Base-by-base conservation (phyloP, 2,113 vertebrate genomes). In the Butastur rufipennis region DNA sequence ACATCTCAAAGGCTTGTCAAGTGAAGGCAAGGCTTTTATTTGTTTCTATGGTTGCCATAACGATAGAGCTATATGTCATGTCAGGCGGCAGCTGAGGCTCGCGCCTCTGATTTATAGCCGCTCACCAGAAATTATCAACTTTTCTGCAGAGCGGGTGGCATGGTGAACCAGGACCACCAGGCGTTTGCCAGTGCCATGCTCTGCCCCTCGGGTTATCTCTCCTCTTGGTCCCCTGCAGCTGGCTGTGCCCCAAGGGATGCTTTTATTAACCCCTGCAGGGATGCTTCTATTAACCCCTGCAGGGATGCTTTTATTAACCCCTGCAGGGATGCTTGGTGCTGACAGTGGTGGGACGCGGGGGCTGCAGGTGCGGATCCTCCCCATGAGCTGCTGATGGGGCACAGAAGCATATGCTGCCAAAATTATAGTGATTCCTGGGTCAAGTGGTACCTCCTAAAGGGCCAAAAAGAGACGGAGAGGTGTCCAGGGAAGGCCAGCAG, bases 21-120 rank as follows among this genome's bases (percentile, higher is more conserved):
- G 95, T 5, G 1, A 86, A 95, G 93, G 95, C 74, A 66, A 93
- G 26, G 95, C 96, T 98, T 98, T 98, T 98, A 97, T 98, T 96
- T 74, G 18, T 93, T 94, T 96, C 96, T 92, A 1, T 88, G 96
- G 98, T 98, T 98, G 96, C 97, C 97, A 98, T 98, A 98, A 98
- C 67, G 16, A 98, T 96, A 92, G 93, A 98, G 96, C 96, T 96
- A 90, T 96, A 98, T 98, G 98, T 98, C 98, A 98, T 82, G 94
- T 96, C 98, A 96, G 93, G 92, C 50, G 3, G 82, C 97, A 88
- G 96, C 97, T 97, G 95, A 97, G 97, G 83, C 77, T 92, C 75
- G 16, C 48, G 27, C 82, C 84, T 90, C 90, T 97, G 97, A 98
- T 98, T 98, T 97, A 98, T 92, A 73, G 86, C 75, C 38, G 73